Conservation (phyloP, 2,113 vertebrate genomes). For the Semnopithecus entellus region DNA sequence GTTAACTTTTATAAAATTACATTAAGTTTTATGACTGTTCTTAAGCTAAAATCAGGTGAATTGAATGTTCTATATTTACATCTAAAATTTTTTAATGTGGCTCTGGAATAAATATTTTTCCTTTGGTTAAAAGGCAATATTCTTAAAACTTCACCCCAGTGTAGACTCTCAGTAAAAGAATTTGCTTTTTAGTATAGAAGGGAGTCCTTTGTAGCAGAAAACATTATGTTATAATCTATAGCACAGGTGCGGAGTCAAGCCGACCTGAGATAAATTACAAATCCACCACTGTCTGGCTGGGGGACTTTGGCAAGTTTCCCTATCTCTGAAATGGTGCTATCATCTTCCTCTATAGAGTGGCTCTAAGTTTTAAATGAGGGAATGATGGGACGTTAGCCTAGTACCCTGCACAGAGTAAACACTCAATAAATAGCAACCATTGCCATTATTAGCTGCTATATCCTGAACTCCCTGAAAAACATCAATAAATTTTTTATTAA, state of each 20-base stretch:
- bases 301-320: background rate
- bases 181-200: background rate
- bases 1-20: background rate
- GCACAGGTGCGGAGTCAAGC: background rate
- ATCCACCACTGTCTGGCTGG: background rate
- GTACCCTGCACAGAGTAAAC: background rate
- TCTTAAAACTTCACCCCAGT: background rate
- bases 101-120: background rate
- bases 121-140: background rate
- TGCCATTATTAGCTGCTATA: background rate
- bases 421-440: background rate
- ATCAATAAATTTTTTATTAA: too few species aligned
- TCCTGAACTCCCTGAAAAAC: background rate
- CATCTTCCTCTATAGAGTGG: background rate
- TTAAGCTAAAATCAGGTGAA: slow-evolving; percentile 2
- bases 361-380: background rate
- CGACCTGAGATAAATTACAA: background rate
- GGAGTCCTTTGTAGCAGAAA: background rate
- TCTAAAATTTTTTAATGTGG: background rate
- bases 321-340: background rate
- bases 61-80: background rate
- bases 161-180: background rate
- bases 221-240: background rate
- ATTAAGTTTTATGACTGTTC: background rate
- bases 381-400: background rate